phyloP scores from a whole-genome alignment of 1,140 invertebrate genomes.

The Dryas iulia region DNA sequence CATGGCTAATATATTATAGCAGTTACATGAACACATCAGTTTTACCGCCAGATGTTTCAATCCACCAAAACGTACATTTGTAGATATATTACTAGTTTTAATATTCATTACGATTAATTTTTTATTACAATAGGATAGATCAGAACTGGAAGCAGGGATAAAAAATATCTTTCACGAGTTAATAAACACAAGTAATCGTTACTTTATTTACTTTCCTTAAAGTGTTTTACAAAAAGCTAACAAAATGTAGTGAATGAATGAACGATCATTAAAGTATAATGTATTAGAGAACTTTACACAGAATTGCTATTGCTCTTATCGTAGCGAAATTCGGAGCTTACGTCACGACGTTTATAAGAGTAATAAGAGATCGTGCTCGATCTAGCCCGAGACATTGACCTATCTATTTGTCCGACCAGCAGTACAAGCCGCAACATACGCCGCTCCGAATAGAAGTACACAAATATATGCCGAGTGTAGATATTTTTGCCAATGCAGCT shows the following conservation, averaged over 20 bases:
- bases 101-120: too few relatives aligned
- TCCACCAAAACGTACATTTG: not conserved
- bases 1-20: conserved; percentile 24
- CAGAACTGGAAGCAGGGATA: too few relatives aligned
- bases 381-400: conserved; percentile 68
- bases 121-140: too few relatives aligned
- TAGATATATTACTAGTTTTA: too few relatives aligned
- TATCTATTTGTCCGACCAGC: conserved; percentile 53
- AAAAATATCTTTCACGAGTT: too few relatives aligned
- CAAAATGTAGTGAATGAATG: too few relatives aligned
- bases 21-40: not conserved
- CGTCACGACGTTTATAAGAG: conserved; percentile 26
- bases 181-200: too few relatives aligned
- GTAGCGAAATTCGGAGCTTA: not conserved
- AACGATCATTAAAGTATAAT: not conserved
- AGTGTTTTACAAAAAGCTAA: too few relatives aligned
- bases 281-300: not conserved
- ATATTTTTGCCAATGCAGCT: conserved; percentile 56
- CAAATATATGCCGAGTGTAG: conserved; percentile 59
- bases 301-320: not conserved
- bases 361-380: conserved; percentile 30
- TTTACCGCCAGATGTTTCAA: not conserved
- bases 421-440: conserved; percentile 43
- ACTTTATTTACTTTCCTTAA: too few relatives aligned
- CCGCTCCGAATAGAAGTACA: conserved; percentile 32